A percentile compares a stretch with the other conserved stretches of the same genome.
Evolutionary conservation across 2,113 vertebrate species (phyloP).

Genomic region (Datnioides undecimradiatus): DNA sequence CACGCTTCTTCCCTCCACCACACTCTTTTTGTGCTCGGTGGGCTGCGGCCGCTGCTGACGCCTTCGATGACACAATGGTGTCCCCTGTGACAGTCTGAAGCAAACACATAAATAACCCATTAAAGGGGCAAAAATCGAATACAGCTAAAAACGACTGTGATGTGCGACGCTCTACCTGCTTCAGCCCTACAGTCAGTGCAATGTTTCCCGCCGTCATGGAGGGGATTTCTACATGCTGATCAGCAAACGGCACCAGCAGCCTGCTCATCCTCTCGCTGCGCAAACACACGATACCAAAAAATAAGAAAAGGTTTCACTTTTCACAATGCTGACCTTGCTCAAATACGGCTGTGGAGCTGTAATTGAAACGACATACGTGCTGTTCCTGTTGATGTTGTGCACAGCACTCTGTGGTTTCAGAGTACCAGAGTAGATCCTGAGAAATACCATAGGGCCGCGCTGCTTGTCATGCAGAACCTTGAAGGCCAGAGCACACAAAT

Average conservation of each 20-base stretch:
- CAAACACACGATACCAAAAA: neutral
- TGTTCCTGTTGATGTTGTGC: constrained; percentile 93
- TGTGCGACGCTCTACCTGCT: constrained; percentile 85
- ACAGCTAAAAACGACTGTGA: neutral
- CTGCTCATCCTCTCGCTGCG: constrained; percentile 95
- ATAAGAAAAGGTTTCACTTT: neutral
- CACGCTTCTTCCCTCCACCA: constrained; percentile 43
- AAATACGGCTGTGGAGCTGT: neutral
- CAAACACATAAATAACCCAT: neutral
- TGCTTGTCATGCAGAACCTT: constrained; percentile 98
- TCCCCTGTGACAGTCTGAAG: constrained; percentile 94
- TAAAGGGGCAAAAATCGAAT: neutral
- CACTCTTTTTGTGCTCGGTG: constrained; percentile 73
- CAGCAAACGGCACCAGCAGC: constrained; percentile 95
- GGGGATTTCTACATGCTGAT: constrained; percentile 94
- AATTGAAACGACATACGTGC: constrained; percentile 85
- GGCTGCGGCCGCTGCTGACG: constrained; percentile 88
- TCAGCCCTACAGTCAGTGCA: constrained; percentile 94
- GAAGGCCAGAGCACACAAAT: constrained; percentile 95
- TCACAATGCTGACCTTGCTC: neutral
- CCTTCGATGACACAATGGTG: constrained; percentile 94
- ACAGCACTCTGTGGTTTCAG: constrained; percentile 92
- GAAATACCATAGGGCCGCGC: constrained; percentile 94
- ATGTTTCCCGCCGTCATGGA: constrained; percentile 94
- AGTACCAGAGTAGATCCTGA: constrained; percentile 93